Conservation (phyloP, 2,113 vertebrate species). For the Urocitellus parryii region DNA sequence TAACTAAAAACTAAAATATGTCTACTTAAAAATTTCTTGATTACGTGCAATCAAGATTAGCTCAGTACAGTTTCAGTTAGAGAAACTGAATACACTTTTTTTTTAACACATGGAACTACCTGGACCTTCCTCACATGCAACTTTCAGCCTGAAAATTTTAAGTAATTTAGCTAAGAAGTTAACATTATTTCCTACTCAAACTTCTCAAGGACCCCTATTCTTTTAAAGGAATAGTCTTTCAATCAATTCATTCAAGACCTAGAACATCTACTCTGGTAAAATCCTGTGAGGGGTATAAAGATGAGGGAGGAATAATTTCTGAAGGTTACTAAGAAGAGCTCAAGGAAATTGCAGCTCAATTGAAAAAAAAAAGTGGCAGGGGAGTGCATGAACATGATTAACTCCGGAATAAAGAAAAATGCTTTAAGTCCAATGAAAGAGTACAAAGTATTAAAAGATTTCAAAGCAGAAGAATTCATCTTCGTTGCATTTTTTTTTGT, state of each 20-base stretch:
- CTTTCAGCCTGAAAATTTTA: neutral
- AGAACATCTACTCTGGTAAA: neutral
- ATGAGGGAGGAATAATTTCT: neutral
- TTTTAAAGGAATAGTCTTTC: neutral
- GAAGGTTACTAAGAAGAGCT: neutral
- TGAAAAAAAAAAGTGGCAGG: neutral
- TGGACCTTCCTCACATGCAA: constrained; percentile 38
- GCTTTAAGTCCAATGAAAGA: neutral
- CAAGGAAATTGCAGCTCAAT: neutral
- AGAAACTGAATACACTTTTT: neutral
- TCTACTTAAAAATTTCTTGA: neutral
- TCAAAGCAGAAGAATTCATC: constrained; percentile 1
- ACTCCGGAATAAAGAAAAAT: neutral
- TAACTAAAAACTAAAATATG: constrained; percentile 17
- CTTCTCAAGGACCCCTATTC: neutral
- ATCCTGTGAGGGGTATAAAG: neutral
- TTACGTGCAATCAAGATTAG: constrained; percentile 17
- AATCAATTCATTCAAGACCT: neutral
- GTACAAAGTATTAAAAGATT: neutral
- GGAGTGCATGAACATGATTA: neutral
- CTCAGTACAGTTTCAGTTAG: neutral
- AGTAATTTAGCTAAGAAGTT: constrained; percentile 11
- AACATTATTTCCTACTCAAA: neutral
- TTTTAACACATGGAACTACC: neutral
- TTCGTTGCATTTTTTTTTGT: neutral